Evolutionary conservation across 1,140 invertebrate species (phyloP).

Genomic region (Phocides pigmalion): DNA sequence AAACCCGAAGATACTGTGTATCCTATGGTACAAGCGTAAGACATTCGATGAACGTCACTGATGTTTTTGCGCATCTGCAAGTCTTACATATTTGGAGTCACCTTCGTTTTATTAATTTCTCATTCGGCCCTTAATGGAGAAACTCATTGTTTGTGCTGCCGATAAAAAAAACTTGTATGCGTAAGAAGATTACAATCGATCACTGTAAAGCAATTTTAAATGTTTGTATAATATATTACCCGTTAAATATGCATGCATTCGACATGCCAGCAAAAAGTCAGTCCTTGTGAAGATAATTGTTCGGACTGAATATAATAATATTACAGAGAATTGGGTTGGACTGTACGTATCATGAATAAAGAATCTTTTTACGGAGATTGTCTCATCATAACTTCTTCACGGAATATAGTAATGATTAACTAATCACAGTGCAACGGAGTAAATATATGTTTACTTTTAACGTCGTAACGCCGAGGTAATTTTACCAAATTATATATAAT

Average conservation of each 20-base stretch:
- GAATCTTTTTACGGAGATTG: not conserved
- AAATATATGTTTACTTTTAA: not conserved
- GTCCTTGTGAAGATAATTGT: constrained; percentile 29
- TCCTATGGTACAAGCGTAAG: constrained; percentile 31
- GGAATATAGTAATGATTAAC: not conserved
- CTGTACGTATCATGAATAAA: constrained; percentile 6
- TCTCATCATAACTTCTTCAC: not conserved
- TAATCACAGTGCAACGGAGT: not conserved
- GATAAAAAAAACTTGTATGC: constrained; percentile 37
- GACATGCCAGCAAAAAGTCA: constrained; percentile 13
- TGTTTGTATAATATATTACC: constrained; percentile 35
- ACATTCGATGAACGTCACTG: constrained; percentile 30
- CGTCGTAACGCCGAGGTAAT: no score
- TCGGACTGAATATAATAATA: constrained; percentile 7
- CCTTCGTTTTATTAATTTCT: constrained; percentile 47
- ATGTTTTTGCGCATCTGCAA: constrained; percentile 33
- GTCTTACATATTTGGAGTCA: constrained; percentile 44
- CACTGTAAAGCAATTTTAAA: constrained; percentile 36
- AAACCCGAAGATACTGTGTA: not conserved
- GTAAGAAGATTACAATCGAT: constrained; percentile 33
- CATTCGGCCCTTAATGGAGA: constrained; percentile 36
- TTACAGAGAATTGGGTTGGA: constrained; percentile 9
- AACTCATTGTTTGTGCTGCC: constrained; percentile 32
- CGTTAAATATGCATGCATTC: constrained; percentile 24
- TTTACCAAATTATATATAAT: no score